Evolutionary conservation across 1,140 invertebrate species (phyloP), one percentile per base, ranked within the genome.

Genomic region (Drosophila trapezifrons): DNA sequence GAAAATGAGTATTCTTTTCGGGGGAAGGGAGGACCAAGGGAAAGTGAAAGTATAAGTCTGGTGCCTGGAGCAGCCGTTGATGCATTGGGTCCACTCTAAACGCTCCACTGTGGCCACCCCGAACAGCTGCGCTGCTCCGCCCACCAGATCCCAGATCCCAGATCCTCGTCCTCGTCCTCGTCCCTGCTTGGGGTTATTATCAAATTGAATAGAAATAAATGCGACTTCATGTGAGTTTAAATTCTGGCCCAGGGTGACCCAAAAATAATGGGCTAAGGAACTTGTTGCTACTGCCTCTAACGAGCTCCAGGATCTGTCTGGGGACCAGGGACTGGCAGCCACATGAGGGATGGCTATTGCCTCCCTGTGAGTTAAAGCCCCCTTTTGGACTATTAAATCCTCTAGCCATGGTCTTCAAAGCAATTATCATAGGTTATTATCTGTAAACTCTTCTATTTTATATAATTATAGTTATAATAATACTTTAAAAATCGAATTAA

Each of bases 201-300:
- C 79, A 87, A 86, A 86, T 86, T 86, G 83, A 86, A 86, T 87
- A 87, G 84, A 86, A 86, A 87, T 86, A 86, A 86, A 86, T 86
- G 75, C 83, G 76, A 79, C 79, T 85, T 76, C 82, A 87, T 85
- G 70, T 78, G 83, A 87, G 83, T 75, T 76, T 54, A 87, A 86
- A 85, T 78, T 83, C 63, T 75, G 60, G 27, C 46, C 65, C 52
- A 54, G 49, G 37, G 7, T 45, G 45, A 10, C n/a, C 37, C n/a
- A n/a, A 10, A 20, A 35, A 12, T 13, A 56, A 45, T 40, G 51
- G 42, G 17, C 38, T 9, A 64, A 63, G 18, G 25, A 54, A 69
- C 62, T 52, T 66, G 62, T 66, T 52, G 66, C 66, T 46, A 35
- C 40, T 18, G 57, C 43, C 45, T 10, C 45, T 51, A 51, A 60